Evolutionary conservation across 2,888 invertebrate genomes (phyloP).

Genomic region (Heliconius erato): DNA sequence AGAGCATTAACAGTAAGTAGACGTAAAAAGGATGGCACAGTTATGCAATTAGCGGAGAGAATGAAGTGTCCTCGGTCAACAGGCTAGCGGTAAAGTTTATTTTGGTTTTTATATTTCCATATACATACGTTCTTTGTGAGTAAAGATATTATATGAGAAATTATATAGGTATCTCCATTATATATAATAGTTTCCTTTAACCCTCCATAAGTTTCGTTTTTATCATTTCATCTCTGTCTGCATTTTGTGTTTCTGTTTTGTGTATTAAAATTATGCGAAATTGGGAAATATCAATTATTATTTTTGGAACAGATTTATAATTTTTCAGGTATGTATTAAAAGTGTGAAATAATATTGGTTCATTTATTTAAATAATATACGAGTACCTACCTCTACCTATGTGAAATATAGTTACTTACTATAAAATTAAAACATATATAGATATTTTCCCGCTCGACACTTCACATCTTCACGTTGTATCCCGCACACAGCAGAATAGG

Average conservation of each 20-base stretch:
- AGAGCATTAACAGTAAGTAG: slow-evolving; percentile 39
- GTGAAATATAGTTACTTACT: not conserved
- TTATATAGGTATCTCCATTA: no score
- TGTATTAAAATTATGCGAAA: no score
- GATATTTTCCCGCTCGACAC: not conserved
- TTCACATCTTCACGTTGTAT: no score
- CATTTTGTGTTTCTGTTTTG: not conserved
- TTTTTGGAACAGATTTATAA: no score
- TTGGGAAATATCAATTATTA: not conserved
- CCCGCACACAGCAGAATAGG: no score
- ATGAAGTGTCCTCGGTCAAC: slow-evolving; percentile 67
- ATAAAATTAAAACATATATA: not conserved
- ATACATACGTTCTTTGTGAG: not conserved
- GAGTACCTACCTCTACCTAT: not conserved
- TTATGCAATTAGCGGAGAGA: slow-evolving; percentile 72
- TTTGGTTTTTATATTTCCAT: slow-evolving; percentile 45
- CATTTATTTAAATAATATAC: not conserved
- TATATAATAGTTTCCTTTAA: no score
- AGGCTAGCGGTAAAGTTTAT: slow-evolving; percentile 48
- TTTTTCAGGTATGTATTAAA: no score
- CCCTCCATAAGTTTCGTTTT: not conserved
- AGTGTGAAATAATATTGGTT: no score
- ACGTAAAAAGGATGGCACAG: slow-evolving; percentile 59
- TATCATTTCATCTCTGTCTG: not conserved
- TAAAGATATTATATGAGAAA: not conserved